Evolutionary conservation across 2,888 invertebrate species (phyloP), one percentile per base, ranked within the genome.

Genomic region (Carpatolechia fugitivella): DNA sequence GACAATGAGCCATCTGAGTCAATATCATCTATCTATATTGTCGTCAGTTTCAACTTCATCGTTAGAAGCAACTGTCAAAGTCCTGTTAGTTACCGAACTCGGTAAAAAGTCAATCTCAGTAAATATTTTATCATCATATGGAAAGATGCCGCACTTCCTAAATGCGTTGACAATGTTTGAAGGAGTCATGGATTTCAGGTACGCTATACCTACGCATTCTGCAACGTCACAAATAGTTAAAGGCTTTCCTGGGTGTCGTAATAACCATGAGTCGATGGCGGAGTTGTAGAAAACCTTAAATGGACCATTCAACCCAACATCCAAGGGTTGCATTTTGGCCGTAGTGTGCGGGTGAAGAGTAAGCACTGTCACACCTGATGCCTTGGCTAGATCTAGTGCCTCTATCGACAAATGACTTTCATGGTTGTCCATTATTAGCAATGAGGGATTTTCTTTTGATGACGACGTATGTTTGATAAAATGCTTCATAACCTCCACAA

Each of bases 201-300:
- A 65, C 11, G 71, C 69, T 35, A 36, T 48, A 33, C 59, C 62
- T 20, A 66, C 54, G 38, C 61, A 56, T 51, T 62, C 67, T 16
- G 69, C 69, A 4, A 76, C 59, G 46, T 79, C 1, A 29, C 41
- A 50, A 24, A 50, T 36, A 0, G 51, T 51, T 1, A 49, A 18
- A 3, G 1, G 7, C 10, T 40, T 5, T 10, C 80, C 80, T 46
- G 78, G 75, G 58, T 84, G 63, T 46, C 65, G 62, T 57, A 74
- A 54, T 70, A 79, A 62, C 75, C 74, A 78, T 54, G 61, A 60
- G 59, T 66, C 68, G 56, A 76, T 60, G 1, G 64, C 64, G 29
- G 36, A 35, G 47, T 64, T 65, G 46, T 69, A 64, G 10, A 58
- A 65, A 11, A 59, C 58, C 56, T 73, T 68, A 33, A 73, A 69